Evolutionary conservation across 2,113 vertebrate species (phyloP).

Genomic region (Cephalopholis sonnerati): DNA sequence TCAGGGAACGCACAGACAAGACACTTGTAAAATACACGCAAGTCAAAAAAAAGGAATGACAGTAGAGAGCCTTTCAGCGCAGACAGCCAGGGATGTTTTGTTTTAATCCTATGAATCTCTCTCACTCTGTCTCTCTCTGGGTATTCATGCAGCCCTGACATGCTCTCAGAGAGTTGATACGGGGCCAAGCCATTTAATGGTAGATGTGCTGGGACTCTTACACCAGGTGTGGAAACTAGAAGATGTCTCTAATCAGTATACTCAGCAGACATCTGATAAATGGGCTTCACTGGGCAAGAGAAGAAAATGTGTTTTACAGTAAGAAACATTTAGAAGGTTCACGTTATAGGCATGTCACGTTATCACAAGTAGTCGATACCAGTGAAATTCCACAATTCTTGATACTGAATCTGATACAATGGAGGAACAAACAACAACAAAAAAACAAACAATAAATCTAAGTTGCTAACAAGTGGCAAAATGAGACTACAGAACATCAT

Average conservation of each 20-base stretch:
- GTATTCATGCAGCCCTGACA: constrained; percentile 36
- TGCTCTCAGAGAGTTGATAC: constrained; percentile 18
- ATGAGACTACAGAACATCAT: too few species aligned
- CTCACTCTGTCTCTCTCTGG: not conserved
- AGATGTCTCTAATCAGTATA: constrained; percentile 19
- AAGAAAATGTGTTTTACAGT: not conserved
- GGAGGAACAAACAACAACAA: too few species aligned
- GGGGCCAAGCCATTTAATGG: constrained; percentile 28
- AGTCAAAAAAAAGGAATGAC: constrained; percentile 11
- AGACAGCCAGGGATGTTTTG: constrained; percentile 34
- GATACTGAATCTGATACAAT: too few species aligned
- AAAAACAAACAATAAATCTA: too few species aligned
- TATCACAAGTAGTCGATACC: too few species aligned
- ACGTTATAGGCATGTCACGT: not conserved
- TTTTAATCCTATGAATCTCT: constrained; percentile 40
- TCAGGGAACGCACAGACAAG: not conserved
- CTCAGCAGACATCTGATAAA: constrained; percentile 39
- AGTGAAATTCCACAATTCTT: too few species aligned
- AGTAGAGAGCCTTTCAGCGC: constrained; percentile 28
- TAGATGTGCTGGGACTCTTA: constrained; percentile 30
- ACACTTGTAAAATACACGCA: constrained; percentile 7
- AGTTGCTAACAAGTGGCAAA: too few species aligned
- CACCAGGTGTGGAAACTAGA: constrained; percentile 37
- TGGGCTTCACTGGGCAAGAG: constrained; percentile 10
- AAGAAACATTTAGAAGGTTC: not conserved